phyloP scores from a whole-genome alignment of 35 echinoderm and acorn worm genomes.

The Apostichopus parvimensis region DNA sequence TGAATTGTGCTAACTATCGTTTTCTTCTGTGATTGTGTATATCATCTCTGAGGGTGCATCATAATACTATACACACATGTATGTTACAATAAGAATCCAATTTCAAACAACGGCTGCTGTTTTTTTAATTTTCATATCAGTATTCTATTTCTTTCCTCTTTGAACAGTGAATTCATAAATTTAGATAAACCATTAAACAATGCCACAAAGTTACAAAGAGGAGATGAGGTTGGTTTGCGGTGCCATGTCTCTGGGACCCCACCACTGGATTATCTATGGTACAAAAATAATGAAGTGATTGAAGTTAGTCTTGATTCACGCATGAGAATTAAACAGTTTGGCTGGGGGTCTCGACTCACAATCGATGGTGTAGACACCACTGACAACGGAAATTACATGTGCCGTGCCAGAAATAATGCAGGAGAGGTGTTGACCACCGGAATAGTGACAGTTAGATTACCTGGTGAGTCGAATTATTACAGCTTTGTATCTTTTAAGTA shows the following conservation, averaged over 20 bases:
- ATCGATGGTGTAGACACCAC: not conserved
- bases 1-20: too few species aligned
- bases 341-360: constrained; percentile 3
- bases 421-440: not conserved
- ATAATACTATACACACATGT: too few species aligned
- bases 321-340: not conserved
- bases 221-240: not conserved
- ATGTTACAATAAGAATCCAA: too few species aligned
- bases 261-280: not conserved
- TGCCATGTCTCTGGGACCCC: not conserved
- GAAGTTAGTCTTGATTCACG: not conserved
- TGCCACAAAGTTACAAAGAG: not conserved
- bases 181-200: constrained; percentile 33
- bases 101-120: not conserved
- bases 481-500: not conserved
- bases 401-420: not conserved
- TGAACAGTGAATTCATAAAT: not conserved
- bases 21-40: too few species aligned
- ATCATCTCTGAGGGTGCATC: too few species aligned
- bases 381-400: not conserved
- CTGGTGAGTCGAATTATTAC: not conserved
- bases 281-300: not conserved
- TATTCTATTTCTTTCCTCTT: not conserved
- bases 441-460: not conserved
- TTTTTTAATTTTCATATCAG: not conserved